Base-by-base conservation (phyloP, 2,113 vertebrate genomes). In the Indri indri region DNA sequence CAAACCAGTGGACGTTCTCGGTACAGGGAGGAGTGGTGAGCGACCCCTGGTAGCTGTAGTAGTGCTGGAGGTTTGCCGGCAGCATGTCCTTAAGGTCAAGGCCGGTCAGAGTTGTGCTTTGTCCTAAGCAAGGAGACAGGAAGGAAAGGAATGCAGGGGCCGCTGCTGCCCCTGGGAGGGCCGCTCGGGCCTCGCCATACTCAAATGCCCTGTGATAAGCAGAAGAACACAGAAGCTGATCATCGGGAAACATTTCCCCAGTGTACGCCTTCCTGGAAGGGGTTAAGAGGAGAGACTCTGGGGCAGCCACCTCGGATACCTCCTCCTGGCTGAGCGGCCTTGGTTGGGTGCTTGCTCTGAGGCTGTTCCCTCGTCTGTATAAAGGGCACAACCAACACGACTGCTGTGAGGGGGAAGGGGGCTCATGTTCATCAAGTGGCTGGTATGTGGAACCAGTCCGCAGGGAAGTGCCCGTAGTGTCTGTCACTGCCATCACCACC, bases 1-100 rank as follows among this genome's bases (percentile, higher is more conserved):
- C 97, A 0, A 99, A 99, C 99, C 99, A 99, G 27, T 97, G 96
- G 97, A 99, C 99, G 34, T 99, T 99, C 98, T 99, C 98, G 0
- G 98, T 98, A 85, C 99, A 99, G 18, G 99, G 99, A 0, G 99
- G 99, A 0, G 99, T 99, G 87, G 99, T 99, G 83, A 99, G 98
- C 0, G 99, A 99, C 6, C 99, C 99, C 5, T 95, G 5, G 84
- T 99, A 99, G 85, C 97, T 98, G 97, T 99, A 99, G 98, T 99
- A 99, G 47, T 98, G 92, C 22, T 94, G 82, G 18, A 98, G 84
- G 97, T 99, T 98, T 95, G 96, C 74, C 0, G 99, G 99, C 11
- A 99, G 97, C 99, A 99, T 99, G 84, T 98, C 94, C 86, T 94
- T 97, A 73, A 99, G 93, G 0, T 99, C 66, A 1, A 99, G 47